These are phyloP conservation scores for Alosa sapidissima DNA, from an alignment of 2,797 vertebrate species.

Conservation along the genomic window DNA sequence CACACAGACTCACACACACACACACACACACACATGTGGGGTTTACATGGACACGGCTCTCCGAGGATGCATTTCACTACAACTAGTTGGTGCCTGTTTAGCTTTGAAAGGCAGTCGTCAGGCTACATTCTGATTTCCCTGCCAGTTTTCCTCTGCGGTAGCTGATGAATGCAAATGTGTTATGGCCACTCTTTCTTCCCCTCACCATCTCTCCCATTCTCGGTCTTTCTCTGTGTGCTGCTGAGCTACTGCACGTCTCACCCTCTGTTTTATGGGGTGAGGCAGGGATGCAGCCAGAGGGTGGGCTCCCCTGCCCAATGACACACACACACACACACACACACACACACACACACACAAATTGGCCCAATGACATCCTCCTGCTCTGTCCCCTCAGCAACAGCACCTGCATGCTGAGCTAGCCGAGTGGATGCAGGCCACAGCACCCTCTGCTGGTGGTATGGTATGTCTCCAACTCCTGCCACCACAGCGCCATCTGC, in stretches of 20 bases:
- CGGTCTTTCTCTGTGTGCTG: neutral
- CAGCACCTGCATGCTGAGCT: neutral
- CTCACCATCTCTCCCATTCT: too few species aligned
- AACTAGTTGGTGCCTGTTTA: neutral
- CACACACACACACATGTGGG: neutral
- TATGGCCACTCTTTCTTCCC: too few species aligned
- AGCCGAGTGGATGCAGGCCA: neutral
- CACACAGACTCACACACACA: too few species aligned
- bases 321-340: too few species aligned
- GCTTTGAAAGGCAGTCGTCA: neutral
- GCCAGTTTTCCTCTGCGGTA: neutral
- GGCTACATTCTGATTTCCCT: constrained; percentile 23
- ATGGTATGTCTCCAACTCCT: neutral
- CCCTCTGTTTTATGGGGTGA: too few species aligned
- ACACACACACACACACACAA: neutral
- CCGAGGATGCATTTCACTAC: neutral
- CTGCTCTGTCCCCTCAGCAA: neutral
- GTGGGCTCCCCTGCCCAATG: too few species aligned
- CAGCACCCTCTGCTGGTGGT: constrained; percentile 37
- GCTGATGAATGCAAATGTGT: neutral
- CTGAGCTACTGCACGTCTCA: too few species aligned
- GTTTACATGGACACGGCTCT: constrained; percentile 36
- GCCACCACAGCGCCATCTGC: constrained; percentile 28
- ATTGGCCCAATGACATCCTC: neutral
- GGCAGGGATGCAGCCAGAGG: too few species aligned